A percentile compares a stretch with the other conserved stretches of the same genome.
Evolutionary conservation across 2,888 invertebrate genomes (phyloP).

Genomic region (Dastarcus helophoroides): DNA sequence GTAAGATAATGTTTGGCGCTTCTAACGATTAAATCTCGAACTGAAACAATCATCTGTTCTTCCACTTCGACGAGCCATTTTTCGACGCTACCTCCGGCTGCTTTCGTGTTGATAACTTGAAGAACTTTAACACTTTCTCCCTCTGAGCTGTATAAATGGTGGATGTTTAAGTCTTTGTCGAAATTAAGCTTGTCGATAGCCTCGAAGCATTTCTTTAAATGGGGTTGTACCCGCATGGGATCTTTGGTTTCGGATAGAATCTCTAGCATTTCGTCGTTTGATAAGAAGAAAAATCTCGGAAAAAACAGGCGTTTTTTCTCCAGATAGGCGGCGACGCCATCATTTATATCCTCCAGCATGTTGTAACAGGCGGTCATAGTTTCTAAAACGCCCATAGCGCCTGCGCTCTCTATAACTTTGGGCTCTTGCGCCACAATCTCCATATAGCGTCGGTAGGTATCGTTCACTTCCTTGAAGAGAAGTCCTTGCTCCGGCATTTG

Average conservation of each 20-base stretch:
- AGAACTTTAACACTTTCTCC: conserved; percentile 57
- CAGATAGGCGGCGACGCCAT: conserved; percentile 70
- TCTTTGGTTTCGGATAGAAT: conserved; percentile 84
- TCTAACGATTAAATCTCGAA: conserved; percentile 54
- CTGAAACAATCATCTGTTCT: conserved; percentile 63
- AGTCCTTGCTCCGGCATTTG: conserved; percentile 79
- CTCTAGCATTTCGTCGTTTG: conserved; percentile 83
- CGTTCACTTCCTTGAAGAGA: conserved; percentile 64
- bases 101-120: conserved; percentile 51
- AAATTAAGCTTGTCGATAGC: conserved; percentile 68
- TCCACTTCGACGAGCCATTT: conserved; percentile 79
- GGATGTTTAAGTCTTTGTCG: conserved; percentile 59
- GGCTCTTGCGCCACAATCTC: conserved; percentile 48
- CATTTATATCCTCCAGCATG: conserved; percentile 68
- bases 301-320: conserved; percentile 77
- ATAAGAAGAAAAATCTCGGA: conserved; percentile 80
- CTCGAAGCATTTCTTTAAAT: conserved; percentile 80
- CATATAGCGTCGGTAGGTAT: conserved; percentile 57
- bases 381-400: conserved; percentile 56
- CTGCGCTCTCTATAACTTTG: conserved; percentile 53
- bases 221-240: conserved; percentile 71
- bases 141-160: conserved; percentile 66
- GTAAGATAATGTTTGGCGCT: conserved; percentile 55
- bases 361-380: conserved; percentile 55
- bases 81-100: conserved; percentile 73